Base-by-base conservation (phyloP, 2,797 vertebrate species). In the Periparus ater region DNA sequence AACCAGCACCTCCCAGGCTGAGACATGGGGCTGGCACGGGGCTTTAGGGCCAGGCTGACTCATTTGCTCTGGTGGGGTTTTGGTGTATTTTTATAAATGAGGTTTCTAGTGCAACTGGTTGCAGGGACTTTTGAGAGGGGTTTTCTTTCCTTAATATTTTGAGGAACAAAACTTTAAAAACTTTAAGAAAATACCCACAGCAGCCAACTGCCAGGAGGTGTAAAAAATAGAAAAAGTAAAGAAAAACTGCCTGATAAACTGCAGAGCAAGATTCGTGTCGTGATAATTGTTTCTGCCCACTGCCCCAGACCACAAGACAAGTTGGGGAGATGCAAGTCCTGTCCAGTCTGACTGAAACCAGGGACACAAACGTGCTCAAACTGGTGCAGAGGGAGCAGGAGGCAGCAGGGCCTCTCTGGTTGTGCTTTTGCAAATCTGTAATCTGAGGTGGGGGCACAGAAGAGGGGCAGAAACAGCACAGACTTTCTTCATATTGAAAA, bases 141-240 rank as follows among this genome's bases (percentile, higher is more conserved):
- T 0, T 47, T 88, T 58, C 62, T 54, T 82, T 12, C 73, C 53
- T 92, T 50, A 36, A 14, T 71, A 67, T 84, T 97, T 96, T 96
- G 94, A 96, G 96, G 95, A 95, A 95, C 77, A 78, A 89, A 95
- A 95, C 80, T 76, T 85, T 1, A 23, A 68, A 88, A 96, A 92
- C 55, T 84, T 93, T 8, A 63, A 85, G 83, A 93, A 95, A 97
- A 95, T 71, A 94, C 94, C 94, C 89, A 84, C 54, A 86, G 76
- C n/a, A 71, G 45, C 67, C 57, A 96, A 91, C 45, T 63, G 78
- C 58, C 47, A 14, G 26, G 25, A 36, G 6, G 15, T 2, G 11
- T 17, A 32, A 9, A 6, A 18, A 7, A 61, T 90, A 80, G 34
- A 58, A 58, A 80, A 92, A 63, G 48, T 42, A 38, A 83, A 86